Evolutionary conservation across 2,113 vertebrate genomes (phyloP).

Genomic region (Galeopterus variegatus): DNA sequence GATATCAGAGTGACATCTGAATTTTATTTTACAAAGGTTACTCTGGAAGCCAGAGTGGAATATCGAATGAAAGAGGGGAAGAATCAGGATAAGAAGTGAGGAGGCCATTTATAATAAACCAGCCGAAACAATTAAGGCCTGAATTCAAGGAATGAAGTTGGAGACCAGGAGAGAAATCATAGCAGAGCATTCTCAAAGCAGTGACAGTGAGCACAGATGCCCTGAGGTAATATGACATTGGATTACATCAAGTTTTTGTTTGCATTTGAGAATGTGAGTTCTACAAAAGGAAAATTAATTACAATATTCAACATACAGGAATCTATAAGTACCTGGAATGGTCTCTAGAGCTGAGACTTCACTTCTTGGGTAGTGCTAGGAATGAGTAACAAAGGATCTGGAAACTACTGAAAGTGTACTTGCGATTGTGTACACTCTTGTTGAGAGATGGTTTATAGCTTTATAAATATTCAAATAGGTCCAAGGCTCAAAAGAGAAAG

Average conservation of each 20-base stretch:
- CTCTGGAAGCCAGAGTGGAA: not conserved
- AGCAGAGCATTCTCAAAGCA: too few species aligned
- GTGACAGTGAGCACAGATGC: not conserved
- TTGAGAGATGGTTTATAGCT: not conserved
- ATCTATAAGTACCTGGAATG: not conserved
- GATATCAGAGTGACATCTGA: not conserved
- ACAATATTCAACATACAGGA: not conserved
- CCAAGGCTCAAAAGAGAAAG: not conserved
- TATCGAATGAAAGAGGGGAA: not conserved
- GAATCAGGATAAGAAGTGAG: not conserved
- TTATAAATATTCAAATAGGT: not conserved
- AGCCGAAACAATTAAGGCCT: not conserved
- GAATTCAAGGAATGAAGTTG: not conserved
- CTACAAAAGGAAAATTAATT: not conserved
- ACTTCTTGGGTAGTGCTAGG: not conserved
- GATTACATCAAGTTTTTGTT: not conserved
- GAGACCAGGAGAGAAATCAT: not conserved
- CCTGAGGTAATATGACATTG: not conserved
- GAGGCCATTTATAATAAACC: not conserved
- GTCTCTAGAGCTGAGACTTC: not conserved
- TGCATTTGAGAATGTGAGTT: not conserved
- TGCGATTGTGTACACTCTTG: not conserved
- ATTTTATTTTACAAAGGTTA: constrained; percentile 3
- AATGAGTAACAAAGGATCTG: not conserved
- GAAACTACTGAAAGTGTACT: not conserved